Evolutionary conservation across 2,113 vertebrate genomes (phyloP).

Genomic region (Suncus etruscus): DNA sequence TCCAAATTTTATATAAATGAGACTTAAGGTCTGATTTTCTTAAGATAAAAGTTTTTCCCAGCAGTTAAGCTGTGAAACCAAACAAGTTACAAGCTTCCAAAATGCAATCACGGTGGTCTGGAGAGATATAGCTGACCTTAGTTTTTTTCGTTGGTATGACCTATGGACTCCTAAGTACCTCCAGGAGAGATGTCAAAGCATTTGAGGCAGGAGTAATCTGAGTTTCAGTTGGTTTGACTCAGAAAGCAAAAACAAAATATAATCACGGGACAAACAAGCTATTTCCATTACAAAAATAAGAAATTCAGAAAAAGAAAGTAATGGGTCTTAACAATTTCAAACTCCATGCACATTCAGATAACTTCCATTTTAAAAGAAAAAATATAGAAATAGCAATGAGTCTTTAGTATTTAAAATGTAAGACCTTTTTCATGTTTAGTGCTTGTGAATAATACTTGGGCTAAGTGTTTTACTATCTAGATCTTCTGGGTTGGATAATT

Average conservation of each 20-base stretch:
- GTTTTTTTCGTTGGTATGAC: too few species aligned
- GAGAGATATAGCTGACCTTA: too few species aligned
- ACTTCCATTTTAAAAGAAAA: constrained; percentile 18
- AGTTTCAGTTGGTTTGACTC: too few species aligned
- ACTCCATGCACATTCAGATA: neutral
- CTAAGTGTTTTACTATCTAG: neutral
- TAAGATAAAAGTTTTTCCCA: neutral
- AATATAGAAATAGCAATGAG: neutral
- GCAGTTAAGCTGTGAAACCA: neutral
- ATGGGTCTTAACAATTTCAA: neutral
- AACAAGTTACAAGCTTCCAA: neutral
- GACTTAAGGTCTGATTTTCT: neutral
- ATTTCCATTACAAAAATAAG: constrained; percentile 5
- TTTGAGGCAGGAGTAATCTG: too few species aligned
- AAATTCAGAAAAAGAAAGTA: constrained; percentile 11
- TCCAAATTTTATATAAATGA: neutral
- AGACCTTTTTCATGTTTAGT: neutral
- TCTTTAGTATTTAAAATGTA: neutral
- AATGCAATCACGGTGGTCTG: neutral
- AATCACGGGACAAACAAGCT: neutral
- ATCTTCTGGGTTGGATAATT: neutral
- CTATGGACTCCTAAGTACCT: too few species aligned
- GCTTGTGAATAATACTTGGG: neutral
- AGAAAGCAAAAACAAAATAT: too few species aligned
- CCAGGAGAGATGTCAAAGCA: too few species aligned